A percentile compares a stretch with the other conserved stretches of the same genome.
phyloP scores from a whole-genome alignment of 2,888 invertebrate species.

The Nephrotoma flavescens region DNA sequence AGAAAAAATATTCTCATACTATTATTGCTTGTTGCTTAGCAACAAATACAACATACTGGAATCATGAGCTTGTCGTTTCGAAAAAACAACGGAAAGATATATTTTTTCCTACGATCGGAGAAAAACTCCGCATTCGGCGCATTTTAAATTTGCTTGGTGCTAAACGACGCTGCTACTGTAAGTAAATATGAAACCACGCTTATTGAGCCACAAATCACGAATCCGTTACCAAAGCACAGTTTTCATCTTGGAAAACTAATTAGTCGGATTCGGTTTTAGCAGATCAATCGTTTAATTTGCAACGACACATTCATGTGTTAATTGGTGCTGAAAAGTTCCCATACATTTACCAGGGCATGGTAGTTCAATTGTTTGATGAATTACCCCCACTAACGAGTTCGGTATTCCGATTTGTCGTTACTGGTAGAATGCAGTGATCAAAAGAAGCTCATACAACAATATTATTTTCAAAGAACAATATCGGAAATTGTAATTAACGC shows the following conservation, averaged over 20 bases:
- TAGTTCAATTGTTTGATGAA: not conserved
- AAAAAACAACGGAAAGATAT: too few relatives aligned
- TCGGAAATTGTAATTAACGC: not conserved
- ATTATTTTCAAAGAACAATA: not conserved
- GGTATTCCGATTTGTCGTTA: not conserved
- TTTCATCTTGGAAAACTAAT: not conserved
- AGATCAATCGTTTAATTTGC: not conserved
- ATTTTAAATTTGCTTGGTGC: too few relatives aligned
- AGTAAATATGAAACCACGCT: not conserved
- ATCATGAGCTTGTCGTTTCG: too few relatives aligned
- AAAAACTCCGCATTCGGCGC: too few relatives aligned
- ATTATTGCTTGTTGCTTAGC: too few relatives aligned
- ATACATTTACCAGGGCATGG: not conserved
- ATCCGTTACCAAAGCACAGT: not conserved
- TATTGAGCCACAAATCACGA: not conserved
- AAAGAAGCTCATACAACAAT: not conserved
- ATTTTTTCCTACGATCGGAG: too few relatives aligned
- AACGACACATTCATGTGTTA: not conserved
- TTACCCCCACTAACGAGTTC: not conserved
- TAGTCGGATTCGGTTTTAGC: not conserved
- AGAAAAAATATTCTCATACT: too few relatives aligned
- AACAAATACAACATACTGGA: too few relatives aligned
- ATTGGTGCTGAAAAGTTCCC: not conserved
- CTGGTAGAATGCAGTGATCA: not conserved
- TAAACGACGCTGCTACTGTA: not conserved